A percentile compares a stretch with the other conserved stretches of the same genome.
These are phyloP conservation scores for Notarius lentiginosus DNA, from an alignment of 2,113 vertebrate species.

Conservation along the genomic window DNA sequence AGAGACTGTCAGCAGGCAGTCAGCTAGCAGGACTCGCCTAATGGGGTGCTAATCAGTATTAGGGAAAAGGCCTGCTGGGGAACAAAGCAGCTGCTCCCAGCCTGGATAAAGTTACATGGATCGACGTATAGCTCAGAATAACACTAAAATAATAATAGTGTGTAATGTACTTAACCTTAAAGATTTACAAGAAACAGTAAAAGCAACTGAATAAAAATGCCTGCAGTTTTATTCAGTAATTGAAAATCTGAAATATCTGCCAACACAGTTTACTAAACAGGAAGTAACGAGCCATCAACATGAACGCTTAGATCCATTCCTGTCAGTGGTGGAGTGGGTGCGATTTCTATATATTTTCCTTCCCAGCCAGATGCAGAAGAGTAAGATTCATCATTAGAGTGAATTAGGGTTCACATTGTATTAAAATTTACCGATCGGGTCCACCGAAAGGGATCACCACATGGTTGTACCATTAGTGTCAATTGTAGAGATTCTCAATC, in stretches of 20 bases:
- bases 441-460: background rate
- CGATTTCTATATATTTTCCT: background rate
- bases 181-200: background rate
- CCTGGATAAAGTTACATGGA: conserved; percentile 42
- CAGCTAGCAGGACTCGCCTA: conserved; percentile 55
- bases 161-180: background rate
- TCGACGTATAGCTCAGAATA: background rate
- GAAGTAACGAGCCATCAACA: background rate
- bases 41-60: conserved; percentile 62
- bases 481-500: background rate
- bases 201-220: background rate
- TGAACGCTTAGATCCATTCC: background rate
- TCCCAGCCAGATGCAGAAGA: background rate
- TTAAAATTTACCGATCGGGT: background rate
- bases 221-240: background rate
- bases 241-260: background rate
- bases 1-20: conserved; percentile 62
- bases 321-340: background rate
- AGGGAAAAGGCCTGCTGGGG: conserved; percentile 52
- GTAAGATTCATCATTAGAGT: background rate
- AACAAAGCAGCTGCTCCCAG: conserved; percentile 54
- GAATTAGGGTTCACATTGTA: background rate
- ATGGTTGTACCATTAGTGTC: background rate
- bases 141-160: background rate
- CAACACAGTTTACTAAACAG: background rate